phyloP scores from a whole-genome alignment of 2,888 invertebrate species.

The Heteromurus nitidus region DNA sequence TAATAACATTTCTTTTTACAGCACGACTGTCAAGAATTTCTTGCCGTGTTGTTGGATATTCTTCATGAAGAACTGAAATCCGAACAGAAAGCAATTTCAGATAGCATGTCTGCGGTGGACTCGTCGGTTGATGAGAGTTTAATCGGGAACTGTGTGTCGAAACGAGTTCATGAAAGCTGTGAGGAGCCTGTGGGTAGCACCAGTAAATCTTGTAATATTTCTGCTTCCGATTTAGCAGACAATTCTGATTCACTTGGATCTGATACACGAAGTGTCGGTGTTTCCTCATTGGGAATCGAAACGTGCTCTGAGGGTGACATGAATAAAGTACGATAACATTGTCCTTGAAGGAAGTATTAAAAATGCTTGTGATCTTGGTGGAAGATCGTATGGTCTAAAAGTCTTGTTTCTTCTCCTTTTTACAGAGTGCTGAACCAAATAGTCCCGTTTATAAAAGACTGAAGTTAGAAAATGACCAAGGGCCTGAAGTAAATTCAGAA shows the following conservation, averaged over 20 bases:
- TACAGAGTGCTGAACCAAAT: neutral
- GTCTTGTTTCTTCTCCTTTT: neutral
- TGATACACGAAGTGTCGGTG: too few relatives aligned
- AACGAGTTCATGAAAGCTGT: too few relatives aligned
- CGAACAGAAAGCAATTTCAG: conserved; percentile 22
- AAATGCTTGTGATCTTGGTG: too few relatives aligned
- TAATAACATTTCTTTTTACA: conserved; percentile 74
- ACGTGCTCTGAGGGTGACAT: too few relatives aligned
- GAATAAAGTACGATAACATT: neutral
- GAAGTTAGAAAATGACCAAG: conserved; percentile 41
- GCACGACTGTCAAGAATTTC: conserved; percentile 83
- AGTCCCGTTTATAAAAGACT: conserved; percentile 39
- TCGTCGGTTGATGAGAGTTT: conserved; percentile 49
- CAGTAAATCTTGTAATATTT: neutral
- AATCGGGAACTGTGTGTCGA: conserved; percentile 38
- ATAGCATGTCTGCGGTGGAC: conserved; percentile 1
- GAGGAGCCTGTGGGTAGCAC: conserved; percentile 6
- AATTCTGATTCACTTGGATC: neutral
- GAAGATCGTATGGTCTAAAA: too few relatives aligned
- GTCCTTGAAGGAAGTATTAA: too few relatives aligned
- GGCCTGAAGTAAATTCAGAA: neutral
- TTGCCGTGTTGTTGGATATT: conserved; percentile 80
- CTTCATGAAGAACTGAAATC: conserved; percentile 80
- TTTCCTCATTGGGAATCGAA: too few relatives aligned
- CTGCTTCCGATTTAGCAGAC: neutral